phyloP scores from a whole-genome alignment of 2,113 vertebrate genomes.

The Tupaia chinensis region DNA sequence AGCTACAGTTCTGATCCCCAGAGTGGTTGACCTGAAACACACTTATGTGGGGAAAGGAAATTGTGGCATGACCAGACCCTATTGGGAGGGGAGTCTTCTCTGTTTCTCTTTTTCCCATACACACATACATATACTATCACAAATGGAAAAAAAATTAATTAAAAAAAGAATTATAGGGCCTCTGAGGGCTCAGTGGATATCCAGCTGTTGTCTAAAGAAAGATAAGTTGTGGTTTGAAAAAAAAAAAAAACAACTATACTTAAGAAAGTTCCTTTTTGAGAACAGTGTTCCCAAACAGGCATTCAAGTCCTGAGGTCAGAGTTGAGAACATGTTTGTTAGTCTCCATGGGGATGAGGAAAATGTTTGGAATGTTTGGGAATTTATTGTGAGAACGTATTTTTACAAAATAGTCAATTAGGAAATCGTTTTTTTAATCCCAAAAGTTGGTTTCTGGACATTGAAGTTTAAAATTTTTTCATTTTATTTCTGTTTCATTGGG shows the following conservation, averaged over 20 bases:
- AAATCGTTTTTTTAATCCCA: conserved; percentile 48
- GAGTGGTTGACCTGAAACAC: too few relatives aligned
- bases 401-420: conserved; percentile 61
- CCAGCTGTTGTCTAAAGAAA: conserved; percentile 26
- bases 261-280: conserved; percentile 63
- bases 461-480: conserved; percentile 42
- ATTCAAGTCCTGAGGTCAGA: conserved; percentile 63
- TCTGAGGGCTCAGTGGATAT: neutral
- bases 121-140: too few relatives aligned
- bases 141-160: neutral
- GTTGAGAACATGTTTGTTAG: conserved; percentile 72
- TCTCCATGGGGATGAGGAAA: conserved; percentile 73
- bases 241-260: conserved; percentile 57
- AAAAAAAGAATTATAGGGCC: conserved; percentile 4
- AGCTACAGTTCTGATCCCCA: too few relatives aligned
- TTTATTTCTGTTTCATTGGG: conserved; percentile 36
- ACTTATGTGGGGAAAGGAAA: too few relatives aligned
- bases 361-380: conserved; percentile 80
- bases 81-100: too few relatives aligned
- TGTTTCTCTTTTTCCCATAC: too few relatives aligned
- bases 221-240: conserved; percentile 63
- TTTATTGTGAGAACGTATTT: conserved; percentile 78
- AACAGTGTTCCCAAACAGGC: conserved; percentile 34
- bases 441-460: neutral
- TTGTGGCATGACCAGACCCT: too few relatives aligned